Conservation (phyloP, 1,140 invertebrate genomes). For the Nymphalis io region DNA sequence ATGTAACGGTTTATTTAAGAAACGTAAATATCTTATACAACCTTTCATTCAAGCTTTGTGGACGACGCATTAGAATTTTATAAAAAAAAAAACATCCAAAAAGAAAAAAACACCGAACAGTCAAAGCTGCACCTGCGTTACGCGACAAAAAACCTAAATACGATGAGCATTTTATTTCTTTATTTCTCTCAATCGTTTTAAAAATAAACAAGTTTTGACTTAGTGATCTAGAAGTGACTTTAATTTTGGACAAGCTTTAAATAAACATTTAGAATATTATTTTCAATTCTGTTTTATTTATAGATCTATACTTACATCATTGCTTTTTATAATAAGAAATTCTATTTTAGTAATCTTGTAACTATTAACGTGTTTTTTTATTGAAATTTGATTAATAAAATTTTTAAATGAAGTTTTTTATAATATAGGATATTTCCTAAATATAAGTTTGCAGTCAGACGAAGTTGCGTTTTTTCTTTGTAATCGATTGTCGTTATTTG, state of each 20-base stretch:
- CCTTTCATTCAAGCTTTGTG: conserved; percentile 17
- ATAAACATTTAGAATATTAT: background rate
- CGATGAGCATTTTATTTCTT: conserved; percentile 41
- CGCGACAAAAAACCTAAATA: conserved; percentile 67
- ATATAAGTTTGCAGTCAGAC: no score
- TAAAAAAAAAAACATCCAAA: conserved; percentile 42
- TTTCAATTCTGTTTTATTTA: no score
- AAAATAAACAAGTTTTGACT: conserved; percentile 47
- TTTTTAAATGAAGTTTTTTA: no score
- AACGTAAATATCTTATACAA: background rate
- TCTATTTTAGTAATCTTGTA: no score
- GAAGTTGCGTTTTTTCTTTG: no score
- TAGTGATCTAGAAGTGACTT: conserved; percentile 24
- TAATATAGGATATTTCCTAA: no score
- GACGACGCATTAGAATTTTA: conserved; percentile 31
- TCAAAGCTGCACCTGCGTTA: conserved; percentile 66
- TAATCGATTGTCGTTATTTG: no score
- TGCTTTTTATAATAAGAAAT: no score
- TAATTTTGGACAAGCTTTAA: background rate
- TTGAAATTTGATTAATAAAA: no score
- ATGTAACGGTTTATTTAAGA: background rate
- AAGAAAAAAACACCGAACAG: conserved; percentile 45
- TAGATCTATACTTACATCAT: no score
- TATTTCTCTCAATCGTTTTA: conserved; percentile 40
- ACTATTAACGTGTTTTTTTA: no score